Evolutionary conservation across 2,888 invertebrate genomes (phyloP).

Genomic region (Agrotis puta): DNA sequence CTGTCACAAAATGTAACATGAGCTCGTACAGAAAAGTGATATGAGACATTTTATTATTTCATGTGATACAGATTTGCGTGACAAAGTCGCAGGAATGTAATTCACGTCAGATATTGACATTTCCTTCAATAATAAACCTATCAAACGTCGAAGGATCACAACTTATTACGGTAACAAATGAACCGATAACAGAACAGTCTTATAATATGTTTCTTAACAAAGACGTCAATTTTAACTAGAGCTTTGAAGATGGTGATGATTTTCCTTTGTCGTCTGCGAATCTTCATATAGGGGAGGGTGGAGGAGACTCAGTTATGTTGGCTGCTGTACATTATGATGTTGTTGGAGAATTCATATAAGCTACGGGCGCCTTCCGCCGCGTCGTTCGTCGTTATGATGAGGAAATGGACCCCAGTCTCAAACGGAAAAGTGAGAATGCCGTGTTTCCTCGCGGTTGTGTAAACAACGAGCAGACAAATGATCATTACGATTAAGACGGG

Average conservation of each 20-base stretch:
- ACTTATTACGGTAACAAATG: slow-evolving; percentile 84
- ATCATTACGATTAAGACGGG: slow-evolving; percentile 55
- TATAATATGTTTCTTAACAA: slow-evolving; percentile 74
- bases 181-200: slow-evolving; percentile 77
- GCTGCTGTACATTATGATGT: slow-evolving; percentile 60
- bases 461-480: slow-evolving; percentile 57
- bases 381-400: slow-evolving; percentile 76
- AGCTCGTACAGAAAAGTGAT: slow-evolving; percentile 23
- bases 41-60: slow-evolving; percentile 39
- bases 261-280: slow-evolving; percentile 58
- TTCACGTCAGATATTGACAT: slow-evolving; percentile 68
- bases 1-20: slow-evolving; percentile 48
- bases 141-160: slow-evolving; percentile 79
- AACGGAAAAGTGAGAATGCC: slow-evolving; percentile 80
- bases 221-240: slow-evolving; percentile 70
- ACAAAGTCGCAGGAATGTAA: slow-evolving; percentile 57
- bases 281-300: slow-evolving; percentile 42
- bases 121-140: slow-evolving; percentile 79
- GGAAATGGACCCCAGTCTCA: slow-evolving; percentile 81
- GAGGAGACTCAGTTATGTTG: slow-evolving; percentile 69
- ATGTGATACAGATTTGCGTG: slow-evolving; percentile 50
- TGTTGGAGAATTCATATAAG: slow-evolving; percentile 82
- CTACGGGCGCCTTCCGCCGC: slow-evolving; percentile 78
- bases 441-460: slow-evolving; percentile 61
- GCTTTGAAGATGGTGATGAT: slow-evolving; percentile 58